Base-by-base conservation (phyloP, 2,113 vertebrate genomes). In the Antechinus flavipes region DNA sequence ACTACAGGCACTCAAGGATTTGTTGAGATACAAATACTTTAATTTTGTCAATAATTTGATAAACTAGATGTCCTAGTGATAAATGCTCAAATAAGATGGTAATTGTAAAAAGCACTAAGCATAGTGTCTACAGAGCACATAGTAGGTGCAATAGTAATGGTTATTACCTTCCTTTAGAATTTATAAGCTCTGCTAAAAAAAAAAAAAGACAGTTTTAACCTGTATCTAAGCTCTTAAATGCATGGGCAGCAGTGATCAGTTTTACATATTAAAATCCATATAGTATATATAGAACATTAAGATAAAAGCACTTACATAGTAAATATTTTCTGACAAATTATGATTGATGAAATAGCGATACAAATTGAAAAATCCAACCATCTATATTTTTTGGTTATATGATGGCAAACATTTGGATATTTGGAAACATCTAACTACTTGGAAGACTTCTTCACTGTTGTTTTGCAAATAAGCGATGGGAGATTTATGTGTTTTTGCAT, bases 401-500 rank as follows among this genome's bases (percentile, higher is more conserved):
- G 6, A 84, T 49, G 42, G 91, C 55, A 92, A 93, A 89, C 30
- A 91, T 94, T 56, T 93, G 89, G 25, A 19, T 93, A 92, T 30
- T 61, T 84, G 91, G 76, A 91, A 94, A 90, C 24, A 90, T 93
- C 89, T 93, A 84, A 19, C 8, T 93, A 91, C 27, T 61, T 94
- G 47, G 19, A 10, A 91, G 46, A 47, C 76, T 93, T 95, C 92
- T 94, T 76, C 53, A 90, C 22, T 93, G 55, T 89, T 95, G 19
- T 0, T 84, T 84, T 84, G 1, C 19, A 84, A 2, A 35, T 6
- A 23, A 84, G 94, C 42, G 46, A 55, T 92, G 76, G 89, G 84
- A 89, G 26, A 93, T 95, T 92, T 35, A 52, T 92, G 94, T 95
- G 27, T 89, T 90, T 96, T 97, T 98, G 91, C n/a, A 94, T 97